phyloP scores from a whole-genome alignment of 2,113 vertebrate genomes.

The Semicossyphus pulcher region DNA sequence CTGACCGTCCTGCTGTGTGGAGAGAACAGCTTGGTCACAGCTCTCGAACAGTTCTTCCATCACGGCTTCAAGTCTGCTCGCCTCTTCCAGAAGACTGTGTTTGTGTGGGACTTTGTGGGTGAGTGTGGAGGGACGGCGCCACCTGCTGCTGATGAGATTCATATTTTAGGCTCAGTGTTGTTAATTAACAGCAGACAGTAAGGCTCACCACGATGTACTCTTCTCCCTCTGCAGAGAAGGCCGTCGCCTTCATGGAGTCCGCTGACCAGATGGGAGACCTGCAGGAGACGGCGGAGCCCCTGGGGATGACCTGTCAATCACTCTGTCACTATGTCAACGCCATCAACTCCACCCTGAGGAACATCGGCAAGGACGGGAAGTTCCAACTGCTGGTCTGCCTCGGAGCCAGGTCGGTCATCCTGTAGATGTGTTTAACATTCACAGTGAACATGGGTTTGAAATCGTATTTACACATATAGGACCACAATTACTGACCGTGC shows the following conservation, averaged over 20 bases:
- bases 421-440: no score
- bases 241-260: constrained; percentile 60
- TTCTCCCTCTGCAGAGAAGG: constrained; percentile 62
- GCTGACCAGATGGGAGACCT: constrained; percentile 78
- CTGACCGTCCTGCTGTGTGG: constrained; percentile 93
- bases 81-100: constrained; percentile 95
- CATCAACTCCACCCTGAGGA: constrained; percentile 90
- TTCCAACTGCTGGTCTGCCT: constrained; percentile 95
- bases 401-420: constrained; percentile 88
- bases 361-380: constrained; percentile 95
- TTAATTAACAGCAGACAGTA: no score
- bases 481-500: no score
- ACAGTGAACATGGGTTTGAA: no score
- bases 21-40: constrained; percentile 88
- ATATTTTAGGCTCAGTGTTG: not conserved
- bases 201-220: not conserved
- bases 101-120: constrained; percentile 98
- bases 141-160: not conserved
- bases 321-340: constrained; percentile 91
- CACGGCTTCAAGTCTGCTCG: constrained; percentile 92
- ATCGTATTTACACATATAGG: no score
- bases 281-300: constrained; percentile 83
- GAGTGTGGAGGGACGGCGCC: constrained; percentile 57
- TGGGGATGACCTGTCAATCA: constrained; percentile 84
- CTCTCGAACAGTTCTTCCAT: constrained; percentile 93